Evolutionary conservation across 2,797 vertebrate species (phyloP).

Genomic region (Propithecus perrieri): DNA sequence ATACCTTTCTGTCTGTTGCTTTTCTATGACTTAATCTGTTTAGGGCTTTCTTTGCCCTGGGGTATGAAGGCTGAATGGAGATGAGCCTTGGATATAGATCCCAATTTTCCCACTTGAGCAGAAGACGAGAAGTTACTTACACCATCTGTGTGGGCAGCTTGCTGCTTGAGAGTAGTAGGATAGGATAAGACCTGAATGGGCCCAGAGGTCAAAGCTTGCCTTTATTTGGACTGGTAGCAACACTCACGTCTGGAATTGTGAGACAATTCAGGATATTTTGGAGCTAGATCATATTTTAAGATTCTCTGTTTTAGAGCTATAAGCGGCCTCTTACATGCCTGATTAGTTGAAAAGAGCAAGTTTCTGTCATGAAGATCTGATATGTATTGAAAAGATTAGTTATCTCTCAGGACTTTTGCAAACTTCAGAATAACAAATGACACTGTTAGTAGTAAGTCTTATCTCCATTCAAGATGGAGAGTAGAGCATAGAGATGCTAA

Average conservation of each 20-base stretch:
- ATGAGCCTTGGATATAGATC: not conserved
- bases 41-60: not conserved
- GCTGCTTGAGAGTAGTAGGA: not conserved
- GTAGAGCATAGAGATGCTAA: not conserved
- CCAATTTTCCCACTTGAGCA: not conserved
- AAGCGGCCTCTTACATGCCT: not conserved
- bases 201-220: not conserved
- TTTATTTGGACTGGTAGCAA: not conserved
- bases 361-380: not conserved
- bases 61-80: not conserved
- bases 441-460: not conserved
- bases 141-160: not conserved
- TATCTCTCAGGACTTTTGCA: not conserved
- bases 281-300: not conserved
- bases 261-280: not conserved
- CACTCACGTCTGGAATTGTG: not conserved
- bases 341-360: slow-evolving; percentile 21
- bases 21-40: slow-evolving; percentile 17
- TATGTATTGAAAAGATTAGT: not conserved
- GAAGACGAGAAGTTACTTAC: not conserved
- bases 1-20: not conserved
- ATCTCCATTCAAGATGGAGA: not conserved
- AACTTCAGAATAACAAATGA: not conserved
- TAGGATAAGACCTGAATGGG: not conserved
- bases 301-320: not conserved